Evolutionary conservation across 1,140 invertebrate genomes (phyloP).

Genomic region (Heterodera schachtii): DNA sequence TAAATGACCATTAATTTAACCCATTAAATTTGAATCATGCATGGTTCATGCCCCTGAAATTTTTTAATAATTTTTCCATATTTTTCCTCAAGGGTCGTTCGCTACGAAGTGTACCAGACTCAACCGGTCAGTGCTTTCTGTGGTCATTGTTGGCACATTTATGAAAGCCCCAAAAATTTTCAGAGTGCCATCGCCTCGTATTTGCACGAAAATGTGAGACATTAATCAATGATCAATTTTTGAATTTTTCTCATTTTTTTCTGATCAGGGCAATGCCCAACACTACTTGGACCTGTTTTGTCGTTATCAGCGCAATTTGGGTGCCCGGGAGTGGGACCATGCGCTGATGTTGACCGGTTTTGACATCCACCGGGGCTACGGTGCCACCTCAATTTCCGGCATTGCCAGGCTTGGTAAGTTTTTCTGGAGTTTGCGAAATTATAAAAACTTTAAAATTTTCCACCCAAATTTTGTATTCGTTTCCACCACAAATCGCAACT

Average conservation of each 20-base stretch:
- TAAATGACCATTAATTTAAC: no score
- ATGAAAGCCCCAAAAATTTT: conserved; percentile 19
- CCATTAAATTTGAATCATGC: no score
- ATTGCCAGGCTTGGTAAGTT: conserved; percentile 56
- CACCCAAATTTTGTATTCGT: no score
- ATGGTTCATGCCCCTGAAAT: no score
- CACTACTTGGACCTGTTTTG: conserved; percentile 63
- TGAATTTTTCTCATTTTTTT: neutral
- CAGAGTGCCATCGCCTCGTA: conserved; percentile 58
- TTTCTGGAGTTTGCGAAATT: neutral
- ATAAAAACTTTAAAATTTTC: no score
- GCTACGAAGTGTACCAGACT: conserved; percentile 62
- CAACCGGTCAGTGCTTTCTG: conserved; percentile 45
- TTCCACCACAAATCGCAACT: no score
- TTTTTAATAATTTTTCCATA: neutral
- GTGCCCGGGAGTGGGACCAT: conserved; percentile 64
- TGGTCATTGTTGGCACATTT: neutral
- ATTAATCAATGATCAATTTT: neutral
- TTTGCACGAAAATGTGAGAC: conserved; percentile 50
- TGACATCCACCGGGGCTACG: conserved; percentile 64
- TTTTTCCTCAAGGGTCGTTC: conserved; percentile 43
- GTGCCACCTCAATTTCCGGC: conserved; percentile 64
- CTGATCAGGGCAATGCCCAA: conserved; percentile 56
- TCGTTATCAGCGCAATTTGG: conserved; percentile 59
- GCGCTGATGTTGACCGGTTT: conserved; percentile 64